Percentiles rank a stretch among this genome's conserved stretches.
These are phyloP conservation scores for Nasonovia ribisnigri DNA, from an alignment of 2,888 invertebrate genomes.

Conservation along the genomic window DNA sequence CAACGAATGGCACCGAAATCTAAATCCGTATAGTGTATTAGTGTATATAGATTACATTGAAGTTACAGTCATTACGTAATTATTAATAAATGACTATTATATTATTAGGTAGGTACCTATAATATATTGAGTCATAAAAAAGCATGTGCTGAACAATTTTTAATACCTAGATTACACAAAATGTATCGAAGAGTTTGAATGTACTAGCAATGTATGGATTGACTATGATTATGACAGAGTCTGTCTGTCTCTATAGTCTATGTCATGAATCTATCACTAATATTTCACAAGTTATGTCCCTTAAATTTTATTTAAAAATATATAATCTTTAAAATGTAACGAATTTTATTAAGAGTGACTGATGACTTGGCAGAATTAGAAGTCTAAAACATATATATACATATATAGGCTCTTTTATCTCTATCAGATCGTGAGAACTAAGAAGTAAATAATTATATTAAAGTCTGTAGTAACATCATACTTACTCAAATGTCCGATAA, in stretches of 20 bases:
- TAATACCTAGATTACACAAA: not conserved
- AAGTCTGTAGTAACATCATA: not conserved
- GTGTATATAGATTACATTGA: not conserved
- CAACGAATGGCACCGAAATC: not conserved
- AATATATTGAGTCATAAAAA: not conserved
- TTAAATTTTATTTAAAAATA: not conserved
- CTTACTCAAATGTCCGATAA: not conserved
- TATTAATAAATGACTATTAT: not conserved
- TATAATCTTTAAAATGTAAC: not conserved
- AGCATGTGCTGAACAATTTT: not conserved
- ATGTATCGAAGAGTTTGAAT: not conserved
- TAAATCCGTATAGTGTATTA: not conserved
- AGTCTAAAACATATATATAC: not conserved
- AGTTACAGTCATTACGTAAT: not conserved
- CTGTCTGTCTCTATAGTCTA: not conserved
- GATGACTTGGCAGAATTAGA: not conserved
- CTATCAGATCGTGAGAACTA: not conserved
- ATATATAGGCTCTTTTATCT: not conserved
- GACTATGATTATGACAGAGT: not conserved
- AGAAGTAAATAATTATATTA: not conserved
- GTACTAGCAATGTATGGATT: not conserved
- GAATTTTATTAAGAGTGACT: not conserved
- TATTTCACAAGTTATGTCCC: not conserved
- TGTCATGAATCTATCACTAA: not conserved
- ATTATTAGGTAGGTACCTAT: not conserved